Conservation (phyloP, 2,888 invertebrate species). For the Baccha elongata region DNA sequence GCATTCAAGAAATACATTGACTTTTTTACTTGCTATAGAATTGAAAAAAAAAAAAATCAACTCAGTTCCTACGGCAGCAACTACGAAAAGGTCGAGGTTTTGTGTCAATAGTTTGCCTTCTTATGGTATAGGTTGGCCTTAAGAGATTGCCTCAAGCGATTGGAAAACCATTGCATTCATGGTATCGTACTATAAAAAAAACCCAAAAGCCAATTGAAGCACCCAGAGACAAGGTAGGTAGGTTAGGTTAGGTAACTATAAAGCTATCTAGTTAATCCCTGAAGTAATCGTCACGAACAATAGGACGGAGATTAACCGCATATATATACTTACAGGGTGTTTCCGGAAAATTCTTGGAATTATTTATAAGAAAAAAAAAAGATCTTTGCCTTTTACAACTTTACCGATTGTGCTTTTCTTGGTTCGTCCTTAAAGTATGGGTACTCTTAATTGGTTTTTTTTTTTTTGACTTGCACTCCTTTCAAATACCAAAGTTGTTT, state of each 20-base stretch:
- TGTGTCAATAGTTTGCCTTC: constrained; percentile 69
- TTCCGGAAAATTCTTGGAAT: neutral
- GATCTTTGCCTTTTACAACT: no score
- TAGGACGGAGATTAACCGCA: constrained; percentile 1
- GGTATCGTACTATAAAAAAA: constrained; percentile 15
- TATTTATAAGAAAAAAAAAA: no score
- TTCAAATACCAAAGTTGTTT: no score
- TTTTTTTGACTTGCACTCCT: no score
- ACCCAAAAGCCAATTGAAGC: constrained; percentile 49
- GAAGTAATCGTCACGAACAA: constrained; percentile 68
- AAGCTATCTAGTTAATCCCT: constrained; percentile 19
- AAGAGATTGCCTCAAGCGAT: constrained; percentile 44
- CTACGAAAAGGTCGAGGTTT: constrained; percentile 67
- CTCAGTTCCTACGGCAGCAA: constrained; percentile 17
- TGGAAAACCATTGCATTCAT: constrained; percentile 50
- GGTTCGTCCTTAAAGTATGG: no score
- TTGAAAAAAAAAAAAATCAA: constrained; percentile 23
- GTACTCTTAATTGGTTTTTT: no score
- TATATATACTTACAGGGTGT: constrained; percentile 20
- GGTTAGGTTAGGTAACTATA: neutral
- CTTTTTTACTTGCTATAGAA: constrained; percentile 4
- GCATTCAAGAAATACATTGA: constrained; percentile 14
- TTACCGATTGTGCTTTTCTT: no score
- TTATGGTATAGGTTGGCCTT: constrained; percentile 42
- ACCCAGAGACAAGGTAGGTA: constrained; percentile 46